Base-by-base conservation (phyloP, 2,888 invertebrate genomes). In the Drosophila falleni region DNA sequence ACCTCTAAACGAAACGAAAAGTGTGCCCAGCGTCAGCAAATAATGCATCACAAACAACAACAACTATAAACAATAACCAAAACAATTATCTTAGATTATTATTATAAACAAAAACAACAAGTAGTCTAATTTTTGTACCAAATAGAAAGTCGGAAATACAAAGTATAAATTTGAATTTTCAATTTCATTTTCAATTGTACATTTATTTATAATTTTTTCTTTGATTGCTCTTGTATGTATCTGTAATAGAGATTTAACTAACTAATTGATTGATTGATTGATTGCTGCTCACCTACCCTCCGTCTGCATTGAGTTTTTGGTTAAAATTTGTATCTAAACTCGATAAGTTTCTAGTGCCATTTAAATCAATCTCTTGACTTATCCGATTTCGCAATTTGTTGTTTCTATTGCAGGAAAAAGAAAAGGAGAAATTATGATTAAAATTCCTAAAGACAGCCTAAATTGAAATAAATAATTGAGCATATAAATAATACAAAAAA, bases 361-460 rank as follows among this genome's bases (percentile, higher is more conserved):
- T 58, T 71, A 50, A 46, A 60, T 44, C 74, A 56, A 70, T 67
- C 59, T 71, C 35, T 73, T 72, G 80, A 78, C 78, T 78, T 35
- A 79, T 76, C 54, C 77, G 75, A 71, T 69, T 73, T 84, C 74
- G 80, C 80, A 74, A 80, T 89, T 74, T 81, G 78, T 79, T 90
- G 76, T 79, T 90, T 91, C 87, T 84, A 90, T 91, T 91, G 81
- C 91, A 91, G 91, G 91, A 91, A 91, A 91, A 91, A 92, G 91
- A 91, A 91, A 87, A 91, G 91, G 91, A 90, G 91, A 90, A 90
- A 90, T 91, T 91, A 91, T 91, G 91, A 91, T 90, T 91, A 92
- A 90, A 88, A 88, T 85, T 86, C 78, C 82, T 82, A 80, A 78
- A 67, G 71, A 79, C 71, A 79, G 74, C 74, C 62, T 72, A 67